Evolutionary conservation across 2,113 vertebrate species (phyloP).

Genomic region (Bombycilla garrulus): DNA sequence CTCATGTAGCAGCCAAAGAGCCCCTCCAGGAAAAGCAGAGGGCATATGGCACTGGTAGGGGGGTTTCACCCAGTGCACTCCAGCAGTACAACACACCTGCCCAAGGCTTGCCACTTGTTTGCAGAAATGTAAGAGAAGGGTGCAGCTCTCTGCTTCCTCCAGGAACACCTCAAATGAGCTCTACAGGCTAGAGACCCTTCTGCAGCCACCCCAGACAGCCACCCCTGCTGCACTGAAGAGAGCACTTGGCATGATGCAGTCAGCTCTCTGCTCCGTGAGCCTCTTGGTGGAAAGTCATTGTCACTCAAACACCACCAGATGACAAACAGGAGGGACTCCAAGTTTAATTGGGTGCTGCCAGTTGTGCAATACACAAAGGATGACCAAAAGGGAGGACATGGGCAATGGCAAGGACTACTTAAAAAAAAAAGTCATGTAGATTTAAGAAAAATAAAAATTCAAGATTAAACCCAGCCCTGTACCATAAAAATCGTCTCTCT

Average conservation of each 20-base stretch:
- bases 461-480: background rate
- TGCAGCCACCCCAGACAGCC: background rate
- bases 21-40: background rate
- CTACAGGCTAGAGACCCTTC: background rate
- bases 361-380: slow-evolving; percentile 35
- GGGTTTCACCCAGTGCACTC: background rate
- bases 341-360: slow-evolving; percentile 49
- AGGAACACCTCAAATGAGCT: accelerated
- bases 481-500: slow-evolving; percentile 56
- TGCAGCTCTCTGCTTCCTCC: background rate
- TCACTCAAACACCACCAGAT: background rate
- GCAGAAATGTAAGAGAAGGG: background rate
- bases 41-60: background rate
- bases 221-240: background rate
- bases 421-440: slow-evolving; percentile 16
- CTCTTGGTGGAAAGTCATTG: background rate
- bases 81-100: background rate
- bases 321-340: background rate
- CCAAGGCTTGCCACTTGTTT: background rate
- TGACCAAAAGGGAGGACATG: background rate
- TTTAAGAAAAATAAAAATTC: slow-evolving; percentile 62
- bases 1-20: background rate
- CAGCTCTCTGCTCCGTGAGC: accelerated
- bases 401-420: background rate
- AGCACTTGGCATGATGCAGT: background rate